Percentiles rank a stretch among this genome's conserved stretches.
phyloP scores from a whole-genome alignment of 2,888 invertebrate genomes.

The Caenorhabditis virilis region DNA sequence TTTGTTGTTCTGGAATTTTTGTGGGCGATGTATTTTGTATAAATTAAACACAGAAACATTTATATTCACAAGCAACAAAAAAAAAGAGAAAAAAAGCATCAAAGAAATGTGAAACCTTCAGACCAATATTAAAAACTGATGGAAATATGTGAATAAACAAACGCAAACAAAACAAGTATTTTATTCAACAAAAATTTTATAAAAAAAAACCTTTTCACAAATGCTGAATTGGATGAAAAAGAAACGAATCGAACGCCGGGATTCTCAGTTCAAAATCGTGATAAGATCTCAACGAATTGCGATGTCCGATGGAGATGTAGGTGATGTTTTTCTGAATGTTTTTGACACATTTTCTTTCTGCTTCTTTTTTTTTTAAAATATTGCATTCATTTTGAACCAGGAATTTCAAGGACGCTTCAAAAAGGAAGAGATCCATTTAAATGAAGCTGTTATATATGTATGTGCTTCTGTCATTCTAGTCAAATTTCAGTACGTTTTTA shows the following conservation, averaged over 20 bases:
- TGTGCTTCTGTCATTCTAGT: too few relatives aligned
- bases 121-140: not conserved
- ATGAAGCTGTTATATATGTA: too few relatives aligned
- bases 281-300: conserved; percentile 70
- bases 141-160: not conserved
- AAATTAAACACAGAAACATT: not conserved
- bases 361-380: too few relatives aligned
- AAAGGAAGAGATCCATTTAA: too few relatives aligned
- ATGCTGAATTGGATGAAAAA: conserved; percentile 23
- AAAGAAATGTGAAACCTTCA: not conserved
- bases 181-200: not conserved
- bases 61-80: not conserved
- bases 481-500: too few relatives aligned
- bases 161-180: not conserved
- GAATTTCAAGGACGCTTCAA: too few relatives aligned
- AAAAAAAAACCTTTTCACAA: not conserved
- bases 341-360: too few relatives aligned
- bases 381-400: too few relatives aligned
- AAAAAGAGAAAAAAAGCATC: not conserved
- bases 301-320: conserved; percentile 73
- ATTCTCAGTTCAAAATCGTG: conserved; percentile 71
- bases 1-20: too few relatives aligned
- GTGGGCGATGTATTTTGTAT: too few relatives aligned
- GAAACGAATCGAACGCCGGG: conserved; percentile 16
- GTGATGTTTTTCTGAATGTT: conserved; percentile 71